Conservation (phyloP, 2,888 invertebrate species). For the Scaptomyza flava region DNA sequence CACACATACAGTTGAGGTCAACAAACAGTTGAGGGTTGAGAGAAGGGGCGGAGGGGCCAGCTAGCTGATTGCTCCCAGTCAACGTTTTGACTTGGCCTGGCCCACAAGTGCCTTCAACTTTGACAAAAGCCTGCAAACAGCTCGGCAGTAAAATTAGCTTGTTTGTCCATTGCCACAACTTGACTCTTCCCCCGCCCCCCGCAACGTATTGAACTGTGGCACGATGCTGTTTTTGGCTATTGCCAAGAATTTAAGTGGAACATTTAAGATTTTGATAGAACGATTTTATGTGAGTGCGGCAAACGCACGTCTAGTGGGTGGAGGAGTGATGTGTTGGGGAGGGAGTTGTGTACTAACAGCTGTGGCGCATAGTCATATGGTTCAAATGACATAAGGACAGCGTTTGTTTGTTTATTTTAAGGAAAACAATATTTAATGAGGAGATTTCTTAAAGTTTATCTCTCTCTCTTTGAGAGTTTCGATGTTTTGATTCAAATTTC, state of each 20-base stretch:
- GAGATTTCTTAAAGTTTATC: no score
- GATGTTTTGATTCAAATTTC: no score
- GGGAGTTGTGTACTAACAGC: not conserved
- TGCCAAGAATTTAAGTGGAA: slow-evolving; percentile 67
- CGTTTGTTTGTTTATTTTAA: no score
- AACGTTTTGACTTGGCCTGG: slow-evolving; percentile 22
- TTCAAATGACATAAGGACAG: slow-evolving; percentile 20
- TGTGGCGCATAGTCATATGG: not conserved
- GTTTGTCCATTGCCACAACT: slow-evolving; percentile 57
- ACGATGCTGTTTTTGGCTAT: not conserved
- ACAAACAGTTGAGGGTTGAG: slow-evolving; percentile 27
- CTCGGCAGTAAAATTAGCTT: slow-evolving; percentile 68
- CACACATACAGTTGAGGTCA: slow-evolving; percentile 31
- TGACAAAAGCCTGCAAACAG: slow-evolving; percentile 48
- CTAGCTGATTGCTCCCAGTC: slow-evolving; percentile 56
- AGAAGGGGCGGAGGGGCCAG: slow-evolving; percentile 12
- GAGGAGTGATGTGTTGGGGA: not conserved
- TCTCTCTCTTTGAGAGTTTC: no score
- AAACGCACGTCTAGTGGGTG: slow-evolving; percentile 4
- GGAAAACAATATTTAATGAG: no score
- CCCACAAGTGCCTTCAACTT: not conserved
- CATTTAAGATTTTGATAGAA: slow-evolving; percentile 74
- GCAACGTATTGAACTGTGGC: slow-evolving; percentile 21
- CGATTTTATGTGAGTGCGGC: slow-evolving; percentile 57
- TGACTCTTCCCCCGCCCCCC: not conserved